These are phyloP conservation scores for Amniataba percoides DNA, from an alignment of 2,797 vertebrate species.

Conservation along the genomic window DNA sequence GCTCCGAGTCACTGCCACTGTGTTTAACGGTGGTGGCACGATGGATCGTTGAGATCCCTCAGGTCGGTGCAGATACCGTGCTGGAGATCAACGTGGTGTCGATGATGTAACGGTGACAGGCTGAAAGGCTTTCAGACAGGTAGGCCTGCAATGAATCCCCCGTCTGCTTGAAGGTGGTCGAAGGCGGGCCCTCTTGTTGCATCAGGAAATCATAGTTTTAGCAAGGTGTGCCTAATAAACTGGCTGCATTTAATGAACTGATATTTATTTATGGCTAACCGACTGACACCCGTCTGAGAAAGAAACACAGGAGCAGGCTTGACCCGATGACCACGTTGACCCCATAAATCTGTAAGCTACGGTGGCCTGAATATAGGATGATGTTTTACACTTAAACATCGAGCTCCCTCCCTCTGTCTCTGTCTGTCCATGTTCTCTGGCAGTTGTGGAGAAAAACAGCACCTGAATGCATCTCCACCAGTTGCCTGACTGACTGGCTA, in stretches of 20 bases:
- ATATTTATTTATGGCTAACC: background rate
- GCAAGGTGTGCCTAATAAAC: background rate
- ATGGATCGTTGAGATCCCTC: conserved; percentile 34
- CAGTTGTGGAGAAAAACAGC: background rate
- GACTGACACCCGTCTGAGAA: no score
- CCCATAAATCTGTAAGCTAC: conserved; percentile 1
- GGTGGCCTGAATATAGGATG: conserved; percentile 1
- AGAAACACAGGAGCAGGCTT: background rate
- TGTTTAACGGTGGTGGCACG: conserved; percentile 58
- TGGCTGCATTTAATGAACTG: background rate
- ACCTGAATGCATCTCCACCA: conserved; percentile 9
- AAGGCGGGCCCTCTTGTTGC: background rate
- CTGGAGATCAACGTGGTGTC: conserved; percentile 25
- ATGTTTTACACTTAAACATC: conserved; percentile 3
- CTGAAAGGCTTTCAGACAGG: conserved; percentile 21
- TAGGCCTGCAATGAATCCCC: conserved; percentile 1
- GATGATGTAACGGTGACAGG: conserved; percentile 11
- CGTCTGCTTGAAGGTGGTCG: no score
- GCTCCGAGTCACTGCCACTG: conserved; percentile 34
- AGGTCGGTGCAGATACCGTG: conserved; percentile 18
- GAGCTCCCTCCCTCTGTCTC: background rate
- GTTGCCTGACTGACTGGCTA: background rate
- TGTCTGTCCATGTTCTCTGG: background rate
- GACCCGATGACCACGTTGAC: background rate
- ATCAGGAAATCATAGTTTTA: background rate